Evolutionary conservation across 2,797 vertebrate species (phyloP), one percentile per base, ranked within the genome.

Genomic region (Pseudochromis fuscus): DNA sequence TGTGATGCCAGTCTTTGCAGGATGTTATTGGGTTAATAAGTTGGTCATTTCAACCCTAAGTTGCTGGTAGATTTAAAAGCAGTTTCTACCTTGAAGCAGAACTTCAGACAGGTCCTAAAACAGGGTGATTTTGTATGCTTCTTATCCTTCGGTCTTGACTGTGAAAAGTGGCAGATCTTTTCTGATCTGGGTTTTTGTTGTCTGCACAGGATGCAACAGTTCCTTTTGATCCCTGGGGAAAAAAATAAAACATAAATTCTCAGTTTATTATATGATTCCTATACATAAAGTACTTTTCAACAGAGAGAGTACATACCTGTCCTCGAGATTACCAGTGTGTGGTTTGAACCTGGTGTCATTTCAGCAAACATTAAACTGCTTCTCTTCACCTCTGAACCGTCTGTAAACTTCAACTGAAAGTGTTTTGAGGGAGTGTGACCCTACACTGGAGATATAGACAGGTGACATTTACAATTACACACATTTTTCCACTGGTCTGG

Each of bases 391-490:
- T 84, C 66, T 85, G 64, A 85, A 50, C 65, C 3, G 66, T 69
- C 59, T 89, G 25, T 76, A 42, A 69, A 79, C 68, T 87, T 52
- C 67, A 76, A 81, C 63, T 37, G 65, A 87, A 77, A 71, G 64
- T 67, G 40, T 81, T 91, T 61, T 88, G 87, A 92, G 35, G 85
- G 83, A 88, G 87, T 85, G 10, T 40, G 65, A 75, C 64, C 33
- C 53, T 45, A 53, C 69, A 79, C 4, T 45, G 25, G 68, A 89
- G 83, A 91, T 92, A 89, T 88, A 93, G 86, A 81, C 65, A 57
- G 55, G 76, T 93, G 90, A 91, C 92, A 91, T 94, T 93, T 93
- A 91, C 81, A 79, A 38, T 90, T 86, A 80, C 76, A 83, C 61
- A 78, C 27, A 81, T 88, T 91, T 93, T 94, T 93, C 93, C 90